These are phyloP conservation scores for Hofmannophila pseudospretella DNA, from an alignment of 2,888 invertebrate species.

Conservation along the genomic window DNA sequence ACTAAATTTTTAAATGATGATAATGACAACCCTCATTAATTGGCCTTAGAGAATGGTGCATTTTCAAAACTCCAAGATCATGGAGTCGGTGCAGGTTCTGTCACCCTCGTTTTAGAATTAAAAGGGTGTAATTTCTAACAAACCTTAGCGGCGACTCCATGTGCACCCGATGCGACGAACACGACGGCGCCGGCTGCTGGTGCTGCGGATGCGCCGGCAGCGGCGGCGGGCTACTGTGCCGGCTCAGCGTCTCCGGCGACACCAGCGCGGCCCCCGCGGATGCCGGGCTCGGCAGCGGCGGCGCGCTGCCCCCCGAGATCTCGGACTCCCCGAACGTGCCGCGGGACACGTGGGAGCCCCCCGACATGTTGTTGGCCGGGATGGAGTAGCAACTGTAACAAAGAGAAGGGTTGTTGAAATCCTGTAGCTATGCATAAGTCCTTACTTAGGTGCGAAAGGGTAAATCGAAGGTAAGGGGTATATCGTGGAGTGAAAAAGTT, in stretches of 20 bases:
- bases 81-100: too few relatives aligned
- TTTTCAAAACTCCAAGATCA: too few relatives aligned
- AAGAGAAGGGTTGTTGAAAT: conserved; percentile 17
- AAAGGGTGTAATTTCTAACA: too few relatives aligned
- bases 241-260: conserved; percentile 84
- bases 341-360: conserved; percentile 77
- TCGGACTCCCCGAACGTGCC: conserved; percentile 68
- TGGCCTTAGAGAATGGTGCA: too few relatives aligned
- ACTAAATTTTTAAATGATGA: too few relatives aligned
- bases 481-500: too few relatives aligned
- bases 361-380: conserved; percentile 80
- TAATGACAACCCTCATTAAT: too few relatives aligned
- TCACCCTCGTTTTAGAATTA: too few relatives aligned
- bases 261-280: conserved; percentile 85
- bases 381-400: conserved; percentile 79
- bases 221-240: conserved; percentile 79
- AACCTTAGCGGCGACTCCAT: conserved; percentile 76
- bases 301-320: conserved; percentile 70
- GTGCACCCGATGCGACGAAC: conserved; percentile 74
- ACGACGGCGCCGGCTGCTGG: conserved; percentile 67
- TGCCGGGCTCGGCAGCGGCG: conserved; percentile 85
- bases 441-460: too few relatives aligned
- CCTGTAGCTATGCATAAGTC: too few relatives aligned
- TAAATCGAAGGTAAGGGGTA: too few relatives aligned
- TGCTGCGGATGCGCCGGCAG: conserved; percentile 75